Evolutionary conservation across 2,888 invertebrate genomes (phyloP).

Genomic region (Crepidodera aurea): DNA sequence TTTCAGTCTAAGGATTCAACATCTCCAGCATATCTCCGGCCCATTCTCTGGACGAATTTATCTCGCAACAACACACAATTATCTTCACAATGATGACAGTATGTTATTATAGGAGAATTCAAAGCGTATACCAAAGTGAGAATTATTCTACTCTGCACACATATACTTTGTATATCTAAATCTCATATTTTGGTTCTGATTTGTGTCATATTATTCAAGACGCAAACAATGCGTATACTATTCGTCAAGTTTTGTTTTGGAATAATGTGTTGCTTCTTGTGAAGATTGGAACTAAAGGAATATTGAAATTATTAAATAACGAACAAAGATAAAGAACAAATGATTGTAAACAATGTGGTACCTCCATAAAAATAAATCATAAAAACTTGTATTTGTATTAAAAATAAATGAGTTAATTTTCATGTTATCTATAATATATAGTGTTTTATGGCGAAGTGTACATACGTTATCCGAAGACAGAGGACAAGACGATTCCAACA

Average conservation of each 20-base stretch:
- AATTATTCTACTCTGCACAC: slow-evolving; percentile 48
- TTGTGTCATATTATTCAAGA: slow-evolving; percentile 49
- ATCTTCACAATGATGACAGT: slow-evolving; percentile 57
- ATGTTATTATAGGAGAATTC: slow-evolving; percentile 57
- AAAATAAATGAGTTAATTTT: no score
- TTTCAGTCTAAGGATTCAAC: slow-evolving; percentile 45
- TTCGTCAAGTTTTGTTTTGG: slow-evolving; percentile 33
- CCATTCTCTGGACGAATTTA: slow-evolving; percentile 58
- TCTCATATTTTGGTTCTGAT: slow-evolving; percentile 50
- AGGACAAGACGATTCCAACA: no score
- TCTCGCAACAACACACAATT: slow-evolving; percentile 59
- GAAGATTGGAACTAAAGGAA: neutral
- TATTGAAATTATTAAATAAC: neutral
- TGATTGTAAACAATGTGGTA: no score
- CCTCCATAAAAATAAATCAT: no score
- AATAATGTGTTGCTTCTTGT: neutral
- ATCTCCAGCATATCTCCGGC: slow-evolving; percentile 46
- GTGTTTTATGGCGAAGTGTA: no score
- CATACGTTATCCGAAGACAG: no score
- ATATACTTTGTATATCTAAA: slow-evolving; percentile 48
- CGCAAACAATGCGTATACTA: slow-evolving; percentile 26
- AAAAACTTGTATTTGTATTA: no score
- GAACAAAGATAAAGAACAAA: no score
- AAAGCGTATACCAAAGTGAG: slow-evolving; percentile 50
- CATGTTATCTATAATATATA: no score